phyloP scores from a whole-genome alignment of 2,888 invertebrate species.

The Melinaea marsaeus region DNA sequence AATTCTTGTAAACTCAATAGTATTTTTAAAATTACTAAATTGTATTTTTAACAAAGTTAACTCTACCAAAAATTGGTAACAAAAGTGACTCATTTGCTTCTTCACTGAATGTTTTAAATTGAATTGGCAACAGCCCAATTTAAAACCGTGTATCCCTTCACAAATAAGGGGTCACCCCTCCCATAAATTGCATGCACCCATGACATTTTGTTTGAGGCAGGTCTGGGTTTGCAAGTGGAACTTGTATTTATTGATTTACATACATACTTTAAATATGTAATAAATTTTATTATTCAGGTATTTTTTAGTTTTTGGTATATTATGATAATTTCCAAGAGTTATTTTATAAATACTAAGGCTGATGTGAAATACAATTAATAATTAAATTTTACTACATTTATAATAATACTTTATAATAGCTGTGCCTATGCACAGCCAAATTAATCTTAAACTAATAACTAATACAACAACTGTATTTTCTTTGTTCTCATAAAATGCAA shows the following conservation, averaged over 20 bases:
- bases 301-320: too few relatives aligned
- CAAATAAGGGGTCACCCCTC: constrained; percentile 9
- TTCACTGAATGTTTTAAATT: not conserved
- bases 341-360: too few relatives aligned
- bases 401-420: too few relatives aligned
- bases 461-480: too few relatives aligned
- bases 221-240: constrained; percentile 7
- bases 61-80: not conserved
- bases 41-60: not conserved
- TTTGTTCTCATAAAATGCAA: too few relatives aligned
- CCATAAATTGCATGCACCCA: not conserved
- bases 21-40: not conserved
- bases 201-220: constrained; percentile 9
- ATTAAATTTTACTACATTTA: too few relatives aligned
- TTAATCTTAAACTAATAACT: too few relatives aligned
- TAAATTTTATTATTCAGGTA: too few relatives aligned
- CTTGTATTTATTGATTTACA: not conserved
- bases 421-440: too few relatives aligned
- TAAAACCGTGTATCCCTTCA: not conserved
- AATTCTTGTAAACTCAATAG: not conserved
- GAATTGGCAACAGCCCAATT: constrained; percentile 6
- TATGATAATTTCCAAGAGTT: too few relatives aligned
- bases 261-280: too few relatives aligned
- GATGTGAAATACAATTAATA: too few relatives aligned
- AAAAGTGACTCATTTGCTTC: not conserved